Percentiles rank a stretch among this genome's conserved stretches.
Evolutionary conservation across 92 coral and sea anemone genomes (phyloP).

Genomic region (Isaurus tuberculatus): DNA sequence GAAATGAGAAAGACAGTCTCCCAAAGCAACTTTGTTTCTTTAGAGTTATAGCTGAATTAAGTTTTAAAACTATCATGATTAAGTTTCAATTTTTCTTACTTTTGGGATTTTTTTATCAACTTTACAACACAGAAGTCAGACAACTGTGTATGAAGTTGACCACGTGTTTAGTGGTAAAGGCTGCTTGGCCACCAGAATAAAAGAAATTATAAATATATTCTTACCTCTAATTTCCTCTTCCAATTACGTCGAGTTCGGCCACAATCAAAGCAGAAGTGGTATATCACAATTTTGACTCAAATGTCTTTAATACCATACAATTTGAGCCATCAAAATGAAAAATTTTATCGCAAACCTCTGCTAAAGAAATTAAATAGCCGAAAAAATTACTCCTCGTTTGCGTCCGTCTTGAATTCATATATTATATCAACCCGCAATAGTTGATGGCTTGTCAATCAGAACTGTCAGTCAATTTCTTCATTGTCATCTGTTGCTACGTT

Average conservation of each 20-base stretch:
- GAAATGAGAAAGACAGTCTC: not conserved
- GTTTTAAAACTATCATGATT: not conserved
- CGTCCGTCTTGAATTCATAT: conserved; percentile 24
- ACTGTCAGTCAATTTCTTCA: conserved; percentile 34
- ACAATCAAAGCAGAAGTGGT: conserved; percentile 24
- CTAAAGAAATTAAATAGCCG: conserved; percentile 17
- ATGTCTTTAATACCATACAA: not conserved
- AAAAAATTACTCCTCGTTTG: conserved; percentile 1
- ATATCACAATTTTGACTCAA: not conserved
- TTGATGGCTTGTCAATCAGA: conserved; percentile 33
- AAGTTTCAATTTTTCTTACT: not conserved
- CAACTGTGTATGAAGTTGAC: conserved; percentile 8
- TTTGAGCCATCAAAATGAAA: not conserved
- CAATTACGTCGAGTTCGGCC: conserved; percentile 35
- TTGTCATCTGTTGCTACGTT: not conserved
- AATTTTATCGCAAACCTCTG: not conserved
- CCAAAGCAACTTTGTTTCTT: not conserved
- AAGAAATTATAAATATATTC: conserved; percentile 38
- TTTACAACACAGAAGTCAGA: not conserved
- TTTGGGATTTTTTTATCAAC: not conserved
- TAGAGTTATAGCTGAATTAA: not conserved
- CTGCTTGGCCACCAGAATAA: conserved; percentile 23
- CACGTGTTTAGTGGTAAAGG: conserved; percentile 40
- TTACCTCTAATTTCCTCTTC: conserved; percentile 47
- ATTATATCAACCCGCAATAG: conserved; percentile 9